Evolutionary conservation across 2,113 vertebrate species (phyloP).

Genomic region (Amphiprion percula): DNA sequence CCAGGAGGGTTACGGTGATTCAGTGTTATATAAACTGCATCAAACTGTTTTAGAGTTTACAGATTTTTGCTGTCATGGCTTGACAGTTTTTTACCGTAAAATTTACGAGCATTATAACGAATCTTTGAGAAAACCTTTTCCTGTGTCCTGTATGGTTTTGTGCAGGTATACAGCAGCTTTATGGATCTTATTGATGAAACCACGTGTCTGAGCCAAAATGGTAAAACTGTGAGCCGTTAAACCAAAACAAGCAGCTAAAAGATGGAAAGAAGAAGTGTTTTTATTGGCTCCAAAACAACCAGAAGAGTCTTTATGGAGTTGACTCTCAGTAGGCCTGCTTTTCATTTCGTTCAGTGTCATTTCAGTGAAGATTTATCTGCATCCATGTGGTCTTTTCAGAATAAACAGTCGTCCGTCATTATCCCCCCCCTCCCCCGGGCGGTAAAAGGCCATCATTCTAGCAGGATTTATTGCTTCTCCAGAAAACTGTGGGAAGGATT

Average conservation of each 20-base stretch:
- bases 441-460: not conserved
- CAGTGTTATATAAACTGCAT: no score
- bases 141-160: no score
- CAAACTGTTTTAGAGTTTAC: no score
- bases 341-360: not conserved
- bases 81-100: no score
- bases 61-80: no score
- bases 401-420: not conserved
- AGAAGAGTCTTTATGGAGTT: not conserved
- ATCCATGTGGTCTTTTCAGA: not conserved
- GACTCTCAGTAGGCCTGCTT: not conserved
- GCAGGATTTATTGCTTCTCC: not conserved
- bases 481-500: conserved; percentile 4
- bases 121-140: no score
- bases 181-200: not conserved
- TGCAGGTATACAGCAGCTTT: not conserved
- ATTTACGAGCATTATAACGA: no score
- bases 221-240: no score
- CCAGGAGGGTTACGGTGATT: no score
- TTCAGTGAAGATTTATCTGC: not conserved
- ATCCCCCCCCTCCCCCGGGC: not conserved
- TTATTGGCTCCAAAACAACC: not conserved
- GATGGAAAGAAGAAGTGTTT: not conserved
- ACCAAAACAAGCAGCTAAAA: not conserved
- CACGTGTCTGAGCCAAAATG: not conserved